Evolutionary conservation across 2,797 vertebrate genomes (phyloP).

Genomic region (Characodon lateralis): DNA sequence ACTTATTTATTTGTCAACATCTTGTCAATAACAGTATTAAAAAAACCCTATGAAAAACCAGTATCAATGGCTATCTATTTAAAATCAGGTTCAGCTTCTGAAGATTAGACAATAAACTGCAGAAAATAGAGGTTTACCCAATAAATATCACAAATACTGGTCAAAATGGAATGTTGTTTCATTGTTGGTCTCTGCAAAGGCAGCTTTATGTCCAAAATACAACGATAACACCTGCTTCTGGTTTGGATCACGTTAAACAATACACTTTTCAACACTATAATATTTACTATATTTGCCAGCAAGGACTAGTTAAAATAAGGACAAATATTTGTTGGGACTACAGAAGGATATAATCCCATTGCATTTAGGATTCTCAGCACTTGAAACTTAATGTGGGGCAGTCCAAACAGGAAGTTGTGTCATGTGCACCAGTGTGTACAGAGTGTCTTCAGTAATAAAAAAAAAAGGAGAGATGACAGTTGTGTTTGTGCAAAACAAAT

Average conservation of each 20-base stretch:
- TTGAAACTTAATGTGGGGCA: constrained; percentile 21
- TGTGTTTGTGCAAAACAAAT: constrained; percentile 2
- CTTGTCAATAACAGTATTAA: not conserved
- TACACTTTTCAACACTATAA: too few relatives aligned
- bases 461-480: not conserved
- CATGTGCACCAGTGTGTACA: constrained; percentile 29
- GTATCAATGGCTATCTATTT: not conserved
- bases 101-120: not conserved
- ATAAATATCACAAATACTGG: not conserved
- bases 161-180: not conserved
- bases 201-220: not conserved
- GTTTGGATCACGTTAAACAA: too few relatives aligned
- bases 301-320: not conserved
- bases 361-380: not conserved
- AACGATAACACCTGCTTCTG: not conserved
- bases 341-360: not conserved
- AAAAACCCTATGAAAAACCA: not conserved
- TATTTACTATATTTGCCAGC: not conserved
- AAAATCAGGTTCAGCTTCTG: not conserved
- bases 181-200: not conserved
- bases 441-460: not conserved
- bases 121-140: not conserved
- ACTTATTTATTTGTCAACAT: not conserved
- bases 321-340: not conserved
- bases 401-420: constrained; percentile 33